phyloP scores from a whole-genome alignment of 1,140 invertebrate genomes.

The Penaeus chinensis region DNA sequence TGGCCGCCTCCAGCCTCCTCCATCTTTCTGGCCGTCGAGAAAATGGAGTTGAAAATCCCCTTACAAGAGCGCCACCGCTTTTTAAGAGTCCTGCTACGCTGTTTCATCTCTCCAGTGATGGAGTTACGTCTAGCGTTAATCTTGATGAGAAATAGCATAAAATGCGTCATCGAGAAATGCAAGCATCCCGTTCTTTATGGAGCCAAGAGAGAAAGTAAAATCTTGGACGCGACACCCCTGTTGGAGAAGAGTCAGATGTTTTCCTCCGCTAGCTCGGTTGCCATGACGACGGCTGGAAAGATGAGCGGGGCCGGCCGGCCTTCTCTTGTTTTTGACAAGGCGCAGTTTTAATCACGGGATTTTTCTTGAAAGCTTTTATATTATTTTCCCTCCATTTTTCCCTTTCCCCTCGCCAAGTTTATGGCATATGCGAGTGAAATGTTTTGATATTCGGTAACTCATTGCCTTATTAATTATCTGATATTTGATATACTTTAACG shows the following conservation, averaged over 20 bases:
- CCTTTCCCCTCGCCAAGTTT: no score
- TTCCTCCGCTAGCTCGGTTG: constrained; percentile 46
- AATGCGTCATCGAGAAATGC: no score
- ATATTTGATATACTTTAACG: no score
- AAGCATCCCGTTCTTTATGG: not conserved
- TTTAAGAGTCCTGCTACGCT: constrained; percentile 10
- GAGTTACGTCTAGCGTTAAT: no score
- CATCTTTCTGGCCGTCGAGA: constrained; percentile 53
- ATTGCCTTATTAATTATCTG: no score
- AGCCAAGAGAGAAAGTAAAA: constrained; percentile 39
- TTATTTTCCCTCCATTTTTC: no score
- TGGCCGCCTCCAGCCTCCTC: constrained; percentile 36
- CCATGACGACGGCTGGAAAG: constrained; percentile 54
- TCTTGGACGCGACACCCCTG: constrained; percentile 54
- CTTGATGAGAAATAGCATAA: no score
- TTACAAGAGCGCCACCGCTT: constrained; percentile 27
- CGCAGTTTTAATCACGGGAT: constrained; percentile 56
- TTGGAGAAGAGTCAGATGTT: constrained; percentile 50
- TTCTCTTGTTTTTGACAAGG: constrained; percentile 60
- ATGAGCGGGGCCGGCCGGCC: constrained; percentile 54
- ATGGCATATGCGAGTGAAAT: no score
- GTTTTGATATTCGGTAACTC: no score
- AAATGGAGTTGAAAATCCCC: constrained; percentile 61
- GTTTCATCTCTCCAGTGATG: not conserved
- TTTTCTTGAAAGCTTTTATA: constrained; percentile 17